Conservation (phyloP, 2,113 vertebrate species). For the Prunella fulvescens region DNA sequence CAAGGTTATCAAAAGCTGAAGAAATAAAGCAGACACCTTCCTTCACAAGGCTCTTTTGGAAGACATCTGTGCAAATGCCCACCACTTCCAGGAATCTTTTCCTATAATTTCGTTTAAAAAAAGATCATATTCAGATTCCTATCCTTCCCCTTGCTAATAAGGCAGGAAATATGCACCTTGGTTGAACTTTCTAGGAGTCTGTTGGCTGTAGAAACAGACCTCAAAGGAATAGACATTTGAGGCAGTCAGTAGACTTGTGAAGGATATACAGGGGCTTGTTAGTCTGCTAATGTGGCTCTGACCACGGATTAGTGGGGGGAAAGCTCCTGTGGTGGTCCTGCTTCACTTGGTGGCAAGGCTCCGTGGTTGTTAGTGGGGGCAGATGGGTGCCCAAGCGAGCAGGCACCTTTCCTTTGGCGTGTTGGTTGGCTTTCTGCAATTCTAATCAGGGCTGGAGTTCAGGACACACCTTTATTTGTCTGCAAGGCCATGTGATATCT, state of each 20-base stretch:
- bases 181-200: not conserved
- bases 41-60: not conserved
- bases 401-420: not conserved
- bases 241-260: not conserved
- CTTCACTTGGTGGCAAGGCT: not conserved
- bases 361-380: not conserved
- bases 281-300: not conserved
- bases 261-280: not conserved
- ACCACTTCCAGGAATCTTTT: not conserved
- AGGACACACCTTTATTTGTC: not conserved
- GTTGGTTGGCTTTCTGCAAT: not conserved
- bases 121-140: not conserved
- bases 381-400: not conserved
- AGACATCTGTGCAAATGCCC: not conserved
- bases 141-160: not conserved
- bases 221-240: not conserved
- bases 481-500: not conserved
- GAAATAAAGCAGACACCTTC: not conserved
- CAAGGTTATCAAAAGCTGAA: not conserved
- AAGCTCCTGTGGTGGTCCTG: not conserved
- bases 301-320: not conserved
- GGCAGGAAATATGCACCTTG: not conserved
- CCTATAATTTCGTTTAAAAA: not conserved
- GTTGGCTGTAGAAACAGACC: not conserved
- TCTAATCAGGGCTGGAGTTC: not conserved